Evolutionary conservation across 2,797 vertebrate genomes (phyloP), one percentile per base, ranked within the genome.

Genomic region (Melanotaenia parkinsoni): DNA sequence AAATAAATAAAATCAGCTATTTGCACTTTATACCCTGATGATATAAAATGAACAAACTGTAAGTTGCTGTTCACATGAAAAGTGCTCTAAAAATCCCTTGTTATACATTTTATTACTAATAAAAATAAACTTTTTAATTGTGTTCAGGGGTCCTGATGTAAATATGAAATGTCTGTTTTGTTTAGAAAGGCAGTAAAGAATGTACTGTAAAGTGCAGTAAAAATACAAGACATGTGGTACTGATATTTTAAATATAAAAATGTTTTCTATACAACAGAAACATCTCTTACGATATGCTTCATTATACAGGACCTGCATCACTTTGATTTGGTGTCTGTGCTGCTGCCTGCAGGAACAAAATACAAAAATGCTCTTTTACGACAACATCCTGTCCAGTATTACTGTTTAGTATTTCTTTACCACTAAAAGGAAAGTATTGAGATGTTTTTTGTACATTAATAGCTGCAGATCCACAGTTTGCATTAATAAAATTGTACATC

Each of bases 391-490:
- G 32, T 79, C 61, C 70, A 61, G 70, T 78, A 28, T 80, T 72
- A 69, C 70, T 72, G 74, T 28, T 79, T 64, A 56, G 61, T 69
- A 51, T 82, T 74, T 81, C 78, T 77, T 57, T 33, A 69, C 69
- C 47, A 12, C 57, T 67, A 50, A 79, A 33, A 72, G 58, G 71
- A 63, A 12, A 70, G 45, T 43, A 75, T 12, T 74, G 58, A 78
- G 72, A 77, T 61, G 68, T 88, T 86, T 88, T 87, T 87, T 88
- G 82, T 87, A 77, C 72, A 85, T 86, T 82, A 85, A 89, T 74
- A 81, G 81, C 75, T 76, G 26, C 83, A 73, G 58, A 76, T 85
- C 79, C 71, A 9, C 79, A 9, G 73, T 91, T 90, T 88, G 83
- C 80, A 80, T 88, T 69, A 91, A 89, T 86, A 86, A 87, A 84